Base-by-base conservation (phyloP, 1,140 invertebrate species). In the Drosophila kepulauana region DNA sequence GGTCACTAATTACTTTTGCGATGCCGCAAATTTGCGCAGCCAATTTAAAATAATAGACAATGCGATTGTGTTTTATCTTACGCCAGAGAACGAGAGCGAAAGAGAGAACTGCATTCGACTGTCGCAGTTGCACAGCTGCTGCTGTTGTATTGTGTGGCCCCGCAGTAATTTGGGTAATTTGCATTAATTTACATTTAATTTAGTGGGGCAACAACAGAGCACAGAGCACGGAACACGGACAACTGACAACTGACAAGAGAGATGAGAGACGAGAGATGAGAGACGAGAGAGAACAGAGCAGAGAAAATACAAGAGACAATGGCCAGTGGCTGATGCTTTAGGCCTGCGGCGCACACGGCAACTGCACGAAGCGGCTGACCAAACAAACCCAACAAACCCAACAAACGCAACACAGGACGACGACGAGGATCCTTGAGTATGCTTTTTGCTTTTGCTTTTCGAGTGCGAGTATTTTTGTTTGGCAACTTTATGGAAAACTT, bases 121-220 rank as follows among this genome's bases (percentile, higher is more conserved):
- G 43, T 54, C 45, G 48, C 56, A 54, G 59, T 65, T 51, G 68
- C 38, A 52, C 54, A 25, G 20, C 20, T 25, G 7, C 35, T 79
- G 64, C 38, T 52, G 52, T 73, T 87, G 79, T 66, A 79, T 66
- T 80, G 84, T 84, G 76, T 66, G 46, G 56, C 70, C 63, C 45
- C 45, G 73, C 70, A 65, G 84, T 88, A 87, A 87, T 88, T 87
- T 64, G 70, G 67, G 85, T 87, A 87, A 87, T 87, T 87, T 87
- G 84, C 84, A 87, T 89, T 87, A 87, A 87, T 87, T 87, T 87
- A 87, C 84, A 87, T 88, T 87, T 89, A 89, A 87, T 87, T 87
- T 87, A 45, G 41, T 64, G 54, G 61, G 43, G 13, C 59, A 41
- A 61, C 69, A 66, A 52, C 56, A 52, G 41, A 63, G 20, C 20